These are phyloP conservation scores for Alosa sapidissima DNA, from an alignment of 2,797 vertebrate species.

Conservation along the genomic window DNA sequence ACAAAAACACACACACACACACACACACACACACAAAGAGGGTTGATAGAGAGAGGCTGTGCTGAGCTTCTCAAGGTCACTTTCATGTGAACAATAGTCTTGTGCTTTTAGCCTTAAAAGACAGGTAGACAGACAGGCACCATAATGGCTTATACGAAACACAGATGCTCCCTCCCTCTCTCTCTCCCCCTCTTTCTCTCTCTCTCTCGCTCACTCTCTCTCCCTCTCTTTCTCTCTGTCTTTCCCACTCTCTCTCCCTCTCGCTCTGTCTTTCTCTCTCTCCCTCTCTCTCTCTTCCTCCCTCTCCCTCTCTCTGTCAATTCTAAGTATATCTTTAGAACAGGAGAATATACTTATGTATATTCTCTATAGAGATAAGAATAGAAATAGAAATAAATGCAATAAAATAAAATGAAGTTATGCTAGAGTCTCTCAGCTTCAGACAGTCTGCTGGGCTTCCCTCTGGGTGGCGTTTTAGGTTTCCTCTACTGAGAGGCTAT, in stretches of 20 bases:
- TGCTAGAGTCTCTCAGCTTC: too few species aligned
- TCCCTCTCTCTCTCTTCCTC: neutral
- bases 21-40: neutral
- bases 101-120: neutral
- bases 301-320: neutral
- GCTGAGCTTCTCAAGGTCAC: neutral
- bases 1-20: neutral
- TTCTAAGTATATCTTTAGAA: too few species aligned
- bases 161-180: neutral
- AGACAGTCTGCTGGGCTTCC: too few species aligned
- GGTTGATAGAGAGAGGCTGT: neutral
- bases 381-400: too few species aligned
- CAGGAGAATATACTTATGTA: too few species aligned
- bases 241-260: too few species aligned
- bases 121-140: neutral
- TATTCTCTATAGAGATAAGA: too few species aligned
- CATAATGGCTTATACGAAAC: neutral
- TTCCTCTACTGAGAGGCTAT: too few species aligned
- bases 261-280: neutral
- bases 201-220: neutral
- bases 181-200: neutral
- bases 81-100: conserved; percentile 15
- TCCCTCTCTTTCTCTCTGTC: neutral
- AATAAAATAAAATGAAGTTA: too few species aligned
- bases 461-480: too few species aligned